Conservation (phyloP, 2,888 invertebrate genomes). For the Hofmannophila pseudospretella region DNA sequence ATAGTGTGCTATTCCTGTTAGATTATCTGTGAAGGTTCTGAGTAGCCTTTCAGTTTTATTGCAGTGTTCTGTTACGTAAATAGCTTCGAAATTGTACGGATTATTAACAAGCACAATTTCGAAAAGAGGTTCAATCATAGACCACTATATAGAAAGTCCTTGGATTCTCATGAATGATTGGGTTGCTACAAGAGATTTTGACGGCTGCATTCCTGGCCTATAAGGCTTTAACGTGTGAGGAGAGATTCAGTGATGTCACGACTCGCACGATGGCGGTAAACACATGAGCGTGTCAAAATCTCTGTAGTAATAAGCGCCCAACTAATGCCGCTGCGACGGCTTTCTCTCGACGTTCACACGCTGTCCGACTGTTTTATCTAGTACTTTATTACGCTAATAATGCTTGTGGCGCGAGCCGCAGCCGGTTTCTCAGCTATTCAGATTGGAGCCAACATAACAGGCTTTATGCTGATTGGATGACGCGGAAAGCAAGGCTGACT, state of each 20-base stretch:
- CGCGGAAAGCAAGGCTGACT: conserved; percentile 70
- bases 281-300: conserved; percentile 40
- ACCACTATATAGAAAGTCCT: too few species aligned
- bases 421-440: conserved; percentile 64
- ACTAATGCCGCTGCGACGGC: conserved; percentile 67
- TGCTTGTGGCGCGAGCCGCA: conserved; percentile 63
- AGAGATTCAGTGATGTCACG: conserved; percentile 30
- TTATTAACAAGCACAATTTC: conserved; percentile 17
- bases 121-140: conserved; percentile 22
- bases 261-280: conserved; percentile 35
- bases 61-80: conserved; percentile 16
- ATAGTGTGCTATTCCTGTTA: conserved; percentile 42
- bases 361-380: conserved; percentile 71
- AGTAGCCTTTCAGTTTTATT: conserved; percentile 25
- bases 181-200: too few species aligned
- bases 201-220: too few species aligned
- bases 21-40: conserved; percentile 31
- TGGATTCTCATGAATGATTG: too few species aligned
- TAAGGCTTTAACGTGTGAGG: not conserved
- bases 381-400: conserved; percentile 73
- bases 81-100: conserved; percentile 27
- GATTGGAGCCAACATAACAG: conserved; percentile 54
- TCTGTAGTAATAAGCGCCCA: conserved; percentile 45
- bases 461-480: conserved; percentile 68
- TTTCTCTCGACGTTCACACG: conserved; percentile 74